Base-by-base conservation (phyloP, 2,797 vertebrate genomes). In the Perodicticus potto region DNA sequence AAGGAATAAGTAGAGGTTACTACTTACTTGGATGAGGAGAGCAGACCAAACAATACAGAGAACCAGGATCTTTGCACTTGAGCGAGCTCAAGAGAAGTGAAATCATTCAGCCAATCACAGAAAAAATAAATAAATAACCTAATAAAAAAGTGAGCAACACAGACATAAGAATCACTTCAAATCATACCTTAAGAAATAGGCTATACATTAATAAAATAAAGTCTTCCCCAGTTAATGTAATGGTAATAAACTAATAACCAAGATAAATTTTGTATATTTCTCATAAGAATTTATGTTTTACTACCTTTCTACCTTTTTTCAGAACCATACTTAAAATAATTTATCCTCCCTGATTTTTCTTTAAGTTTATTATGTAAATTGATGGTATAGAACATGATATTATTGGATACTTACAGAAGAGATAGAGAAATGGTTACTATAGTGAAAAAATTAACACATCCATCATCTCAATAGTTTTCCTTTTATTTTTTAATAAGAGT, bases 31-130 rank as follows among this genome's bases (percentile, higher is more conserved):
- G n/a, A 53, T 63, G 7, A 65, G 13, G 25, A 53, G 5, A 34
- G 32, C 17, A 73, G n/a, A 61, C 49, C 63, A 29, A 22, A 67
- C 55, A 55, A 34, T 65, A 23, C 1, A 40, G 14, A 29, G 53
- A 53, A 0, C 9, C 11, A 72, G 5, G 12, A 20, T 34, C 4
- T 55, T 87, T 9, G 73, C 27, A 76, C 59, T 57, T 82, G 20
- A 10, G 10, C 43, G 65, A 72, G 1, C 1, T n/a, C 16, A 49
- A 32, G 1, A 12, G 17, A 17, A 2, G 1, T 32, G 16, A 55
- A 57, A 40, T 89, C 14, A 65, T 4, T 45, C 34, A 22, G 27
- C 34, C 29, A 67, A 27, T 29, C 17, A 53, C 43, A 55, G 8
- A 34, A 45, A n/a, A 17, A 34, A 8, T 22, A 45, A 34, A 29